Evolutionary conservation across 2,888 invertebrate species (phyloP).

Genomic region (Hypsopygia costalis): DNA sequence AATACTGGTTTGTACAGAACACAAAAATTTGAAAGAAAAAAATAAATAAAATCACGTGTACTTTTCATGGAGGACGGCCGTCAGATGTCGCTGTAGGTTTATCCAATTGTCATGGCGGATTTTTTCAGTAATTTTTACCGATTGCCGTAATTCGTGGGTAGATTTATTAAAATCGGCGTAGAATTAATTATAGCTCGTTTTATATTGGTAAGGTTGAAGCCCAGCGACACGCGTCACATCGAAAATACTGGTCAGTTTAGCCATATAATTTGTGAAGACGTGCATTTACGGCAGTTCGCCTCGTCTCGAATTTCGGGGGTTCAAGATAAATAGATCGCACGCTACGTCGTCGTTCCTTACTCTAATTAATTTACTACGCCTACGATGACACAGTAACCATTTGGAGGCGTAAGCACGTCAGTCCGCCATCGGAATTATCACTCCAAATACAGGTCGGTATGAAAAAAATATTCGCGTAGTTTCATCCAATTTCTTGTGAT

Average conservation of each 20-base stretch:
- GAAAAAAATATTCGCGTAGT: slow-evolving; percentile 19
- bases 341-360: slow-evolving; percentile 54
- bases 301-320: slow-evolving; percentile 71
- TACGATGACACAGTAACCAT: slow-evolving; percentile 67
- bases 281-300: slow-evolving; percentile 56
- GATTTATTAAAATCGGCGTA: slow-evolving; percentile 64
- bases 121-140: slow-evolving; percentile 67
- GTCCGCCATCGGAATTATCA: slow-evolving; percentile 43
- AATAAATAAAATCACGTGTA: slow-evolving; percentile 73
- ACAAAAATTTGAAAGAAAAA: slow-evolving; percentile 45
- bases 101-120: slow-evolving; percentile 74
- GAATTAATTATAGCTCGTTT: slow-evolving; percentile 57
- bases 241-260: slow-evolving; percentile 37
- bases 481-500: slow-evolving; percentile 26
- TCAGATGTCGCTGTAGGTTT: slow-evolving; percentile 71
- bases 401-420: slow-evolving; percentile 36
- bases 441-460: slow-evolving; percentile 57
- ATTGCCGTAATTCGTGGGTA: slow-evolving; percentile 72
- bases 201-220: slow-evolving; percentile 55
- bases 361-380: slow-evolving; percentile 51
- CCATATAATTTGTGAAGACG: slow-evolving; percentile 46
- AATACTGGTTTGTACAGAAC: slow-evolving; percentile 59
- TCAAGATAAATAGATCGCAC: slow-evolving; percentile 54
- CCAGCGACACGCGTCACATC: slow-evolving; percentile 51
- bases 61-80: slow-evolving; percentile 37